Conservation (phyloP, 2,888 invertebrate species). For the Congeria kusceri region DNA sequence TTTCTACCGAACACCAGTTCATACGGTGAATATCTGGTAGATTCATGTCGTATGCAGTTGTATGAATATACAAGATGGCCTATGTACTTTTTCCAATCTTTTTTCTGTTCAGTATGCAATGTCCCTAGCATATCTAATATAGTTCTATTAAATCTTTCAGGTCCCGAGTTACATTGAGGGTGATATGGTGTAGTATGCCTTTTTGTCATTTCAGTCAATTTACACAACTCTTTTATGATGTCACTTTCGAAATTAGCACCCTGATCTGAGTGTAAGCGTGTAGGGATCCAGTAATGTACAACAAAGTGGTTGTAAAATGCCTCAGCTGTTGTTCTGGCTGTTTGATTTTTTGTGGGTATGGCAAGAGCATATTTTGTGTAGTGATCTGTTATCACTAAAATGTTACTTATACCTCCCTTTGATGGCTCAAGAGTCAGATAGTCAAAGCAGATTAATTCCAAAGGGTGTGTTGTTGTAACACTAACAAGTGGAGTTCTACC, state of each 20-base stretch:
- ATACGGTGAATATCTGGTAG: constrained; percentile 23
- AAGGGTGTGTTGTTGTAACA: too few relatives aligned
- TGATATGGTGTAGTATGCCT: constrained; percentile 8
- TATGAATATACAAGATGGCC: constrained; percentile 20
- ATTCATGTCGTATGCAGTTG: constrained; percentile 23
- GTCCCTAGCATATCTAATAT: constrained; percentile 34
- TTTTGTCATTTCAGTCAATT: constrained; percentile 8
- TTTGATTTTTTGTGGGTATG: too few relatives aligned
- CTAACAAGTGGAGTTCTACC: too few relatives aligned
- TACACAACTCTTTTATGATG: constrained; percentile 20
- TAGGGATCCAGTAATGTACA: constrained; percentile 15
- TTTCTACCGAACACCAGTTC: constrained; percentile 21
- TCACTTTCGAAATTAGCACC: constrained; percentile 21
- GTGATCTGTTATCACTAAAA: too few relatives aligned
- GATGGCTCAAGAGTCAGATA: too few relatives aligned
- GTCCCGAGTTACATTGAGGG: constrained; percentile 14
- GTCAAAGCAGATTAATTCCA: too few relatives aligned
- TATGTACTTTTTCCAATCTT: constrained; percentile 26
- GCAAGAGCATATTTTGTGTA: too few relatives aligned
- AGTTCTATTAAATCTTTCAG: constrained; percentile 25
- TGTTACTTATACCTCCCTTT: too few relatives aligned
- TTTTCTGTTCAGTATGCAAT: constrained; percentile 17
- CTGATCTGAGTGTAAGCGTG: constrained; percentile 25
- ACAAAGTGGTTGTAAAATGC: constrained; percentile 23
- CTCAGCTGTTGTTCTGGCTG: constrained; percentile 25